A percentile compares a stretch with the other conserved stretches of the same genome.
These are phyloP conservation scores for Philaenus spumarius DNA, from an alignment of 1,140 invertebrate genomes.

Conservation along the genomic window DNA sequence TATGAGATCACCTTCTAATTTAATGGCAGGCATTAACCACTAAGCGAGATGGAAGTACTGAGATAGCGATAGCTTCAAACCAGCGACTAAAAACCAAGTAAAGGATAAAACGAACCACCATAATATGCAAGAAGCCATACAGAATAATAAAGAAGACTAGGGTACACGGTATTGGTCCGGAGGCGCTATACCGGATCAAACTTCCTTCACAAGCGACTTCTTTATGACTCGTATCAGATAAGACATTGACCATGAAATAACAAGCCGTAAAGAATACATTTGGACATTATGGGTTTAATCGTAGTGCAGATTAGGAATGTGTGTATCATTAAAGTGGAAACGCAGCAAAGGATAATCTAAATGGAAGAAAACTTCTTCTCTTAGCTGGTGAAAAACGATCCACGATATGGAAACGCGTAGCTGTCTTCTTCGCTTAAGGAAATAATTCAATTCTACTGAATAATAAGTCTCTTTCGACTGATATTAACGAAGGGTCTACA, in stretches of 20 bases:
- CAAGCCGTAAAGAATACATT: conserved; percentile 93
- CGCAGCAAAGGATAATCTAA: conserved; percentile 92
- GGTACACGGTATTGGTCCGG: conserved; percentile 68
- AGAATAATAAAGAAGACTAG: conserved; percentile 89
- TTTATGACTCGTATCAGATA: conserved; percentile 86
- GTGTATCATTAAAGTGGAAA: conserved; percentile 87
- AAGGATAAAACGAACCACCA: conserved; percentile 95
- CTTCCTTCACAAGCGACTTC: conserved; percentile 81
- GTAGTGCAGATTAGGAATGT: conserved; percentile 86
- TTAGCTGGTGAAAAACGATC: conserved; percentile 78
- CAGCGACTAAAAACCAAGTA: conserved; percentile 91
- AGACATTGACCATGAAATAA: conserved; percentile 89
- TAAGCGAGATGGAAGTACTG: conserved; percentile 89
- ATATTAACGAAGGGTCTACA: conserved; percentile 68
- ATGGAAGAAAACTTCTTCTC: conserved; percentile 84
- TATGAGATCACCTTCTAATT: conserved; percentile 74
- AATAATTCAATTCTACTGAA: conserved; percentile 57
- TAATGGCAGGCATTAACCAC: conserved; percentile 79
- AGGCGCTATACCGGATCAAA: conserved; percentile 43
- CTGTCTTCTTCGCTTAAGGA: conserved; percentile 65
- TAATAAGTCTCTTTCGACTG: conserved; percentile 51
- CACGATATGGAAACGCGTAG: conserved; percentile 86
- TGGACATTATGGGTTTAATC: conserved; percentile 90
- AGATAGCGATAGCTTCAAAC: conserved; percentile 91
- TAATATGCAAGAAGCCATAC: conserved; percentile 88